Percentiles rank a stretch among this genome's conserved stretches.
Conservation (phyloP, 1,140 invertebrate genomes). For the Periplaneta americana region DNA sequence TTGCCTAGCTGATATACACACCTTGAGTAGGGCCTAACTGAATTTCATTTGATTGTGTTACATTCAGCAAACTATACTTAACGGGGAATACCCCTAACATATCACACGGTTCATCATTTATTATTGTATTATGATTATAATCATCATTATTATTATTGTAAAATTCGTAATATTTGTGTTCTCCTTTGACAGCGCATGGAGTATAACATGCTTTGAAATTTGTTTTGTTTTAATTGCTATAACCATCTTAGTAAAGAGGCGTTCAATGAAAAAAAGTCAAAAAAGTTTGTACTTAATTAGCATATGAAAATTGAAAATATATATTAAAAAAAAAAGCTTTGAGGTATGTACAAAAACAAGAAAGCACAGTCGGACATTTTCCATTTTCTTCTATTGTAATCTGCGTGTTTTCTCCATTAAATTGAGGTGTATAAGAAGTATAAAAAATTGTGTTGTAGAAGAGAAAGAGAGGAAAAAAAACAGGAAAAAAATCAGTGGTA, state of each 20-base stretch:
- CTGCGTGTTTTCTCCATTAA: neutral
- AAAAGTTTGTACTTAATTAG: constrained; percentile 2
- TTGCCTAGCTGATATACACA: neutral
- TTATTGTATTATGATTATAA: no score
- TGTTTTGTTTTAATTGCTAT: neutral
- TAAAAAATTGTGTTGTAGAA: neutral
- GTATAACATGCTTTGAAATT: neutral
- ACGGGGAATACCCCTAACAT: neutral
- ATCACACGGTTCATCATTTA: neutral
- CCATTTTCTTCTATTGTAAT: neutral
- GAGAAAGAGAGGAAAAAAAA: no score
- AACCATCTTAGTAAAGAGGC: neutral
- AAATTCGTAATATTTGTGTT: neutral
- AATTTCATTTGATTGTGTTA: neutral
- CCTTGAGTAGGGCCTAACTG: neutral
- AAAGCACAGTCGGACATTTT: constrained; percentile 1
- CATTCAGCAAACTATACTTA: neutral
- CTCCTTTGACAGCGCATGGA: neutral
- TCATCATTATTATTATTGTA: neutral
- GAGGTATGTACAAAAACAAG: constrained; percentile 9
- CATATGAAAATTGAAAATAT: neutral
- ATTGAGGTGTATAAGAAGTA: neutral
- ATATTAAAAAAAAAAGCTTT: neutral
- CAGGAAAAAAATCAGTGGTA: no score
- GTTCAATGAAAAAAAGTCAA: neutral